A percentile compares a stretch with the other conserved stretches of the same genome.
These are phyloP conservation scores for Otus sunia DNA, from an alignment of 2,113 vertebrate genomes.

Conservation along the genomic window DNA sequence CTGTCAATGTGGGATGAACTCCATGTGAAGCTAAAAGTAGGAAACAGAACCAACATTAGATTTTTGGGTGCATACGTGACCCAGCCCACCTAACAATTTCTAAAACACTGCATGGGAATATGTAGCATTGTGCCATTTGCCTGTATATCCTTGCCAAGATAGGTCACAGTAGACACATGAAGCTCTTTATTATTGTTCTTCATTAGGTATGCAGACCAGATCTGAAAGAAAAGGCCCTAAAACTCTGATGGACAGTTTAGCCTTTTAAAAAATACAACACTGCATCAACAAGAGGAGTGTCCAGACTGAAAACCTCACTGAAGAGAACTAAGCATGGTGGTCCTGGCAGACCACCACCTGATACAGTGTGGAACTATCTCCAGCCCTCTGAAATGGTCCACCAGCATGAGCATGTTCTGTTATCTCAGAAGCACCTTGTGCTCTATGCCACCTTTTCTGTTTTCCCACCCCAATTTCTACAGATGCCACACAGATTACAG, in stretches of 20 bases:
- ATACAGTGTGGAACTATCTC: background rate
- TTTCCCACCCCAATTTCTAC: background rate
- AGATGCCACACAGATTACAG: background rate
- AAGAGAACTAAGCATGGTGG: background rate
- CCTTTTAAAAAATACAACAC: background rate
- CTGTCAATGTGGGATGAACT: conserved; percentile 88
- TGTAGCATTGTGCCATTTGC: background rate
- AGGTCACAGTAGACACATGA: background rate
- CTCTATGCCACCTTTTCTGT: background rate
- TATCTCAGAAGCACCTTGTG: background rate
- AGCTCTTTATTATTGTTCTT: background rate
- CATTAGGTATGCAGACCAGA: background rate
- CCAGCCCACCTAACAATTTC: background rate
- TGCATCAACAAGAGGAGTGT: background rate
- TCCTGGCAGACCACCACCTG: background rate
- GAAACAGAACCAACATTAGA: background rate
- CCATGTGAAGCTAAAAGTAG: conserved; percentile 87
- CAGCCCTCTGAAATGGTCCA: background rate
- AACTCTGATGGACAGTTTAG: background rate
- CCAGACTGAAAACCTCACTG: background rate
- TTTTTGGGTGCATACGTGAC: background rate
- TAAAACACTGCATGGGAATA: background rate
- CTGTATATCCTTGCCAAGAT: background rate
- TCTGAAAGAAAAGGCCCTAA: background rate
- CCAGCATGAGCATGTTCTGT: background rate